Conservation (phyloP, 2,797 vertebrate genomes). For the Diplodus puntazzo region DNA sequence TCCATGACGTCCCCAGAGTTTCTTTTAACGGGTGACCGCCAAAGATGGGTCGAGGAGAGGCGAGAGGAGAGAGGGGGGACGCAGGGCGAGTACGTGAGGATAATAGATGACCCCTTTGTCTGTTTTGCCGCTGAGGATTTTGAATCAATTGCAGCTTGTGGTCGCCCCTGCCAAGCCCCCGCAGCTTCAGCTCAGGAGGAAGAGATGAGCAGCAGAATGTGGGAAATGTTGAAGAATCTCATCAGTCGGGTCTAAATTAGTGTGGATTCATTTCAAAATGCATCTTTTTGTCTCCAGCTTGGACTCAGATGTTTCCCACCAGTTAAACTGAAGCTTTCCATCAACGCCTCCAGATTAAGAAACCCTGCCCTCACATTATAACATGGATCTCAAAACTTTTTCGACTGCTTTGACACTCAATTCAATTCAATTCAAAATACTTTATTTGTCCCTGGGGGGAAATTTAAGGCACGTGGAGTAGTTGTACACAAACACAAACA, state of each 20-base stretch:
- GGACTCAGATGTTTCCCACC: neutral
- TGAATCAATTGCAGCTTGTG: constrained; percentile 71
- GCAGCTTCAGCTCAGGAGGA: constrained; percentile 35
- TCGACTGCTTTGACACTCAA: neutral
- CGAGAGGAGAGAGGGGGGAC: constrained; percentile 11
- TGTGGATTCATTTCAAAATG: constrained; percentile 7
- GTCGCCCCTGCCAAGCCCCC: constrained; percentile 26
- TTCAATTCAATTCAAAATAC: no score
- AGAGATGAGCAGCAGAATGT: constrained; percentile 14
- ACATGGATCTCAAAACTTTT: neutral
- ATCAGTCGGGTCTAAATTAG: neutral
- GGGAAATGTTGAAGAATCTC: constrained; percentile 26
- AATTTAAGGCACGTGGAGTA: no score
- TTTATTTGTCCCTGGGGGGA: no score
- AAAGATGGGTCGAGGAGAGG: constrained; percentile 71
- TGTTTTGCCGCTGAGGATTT: constrained; percentile 69
- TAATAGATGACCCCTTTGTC: constrained; percentile 79
- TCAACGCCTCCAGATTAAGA: neutral
- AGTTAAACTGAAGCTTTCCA: neutral
- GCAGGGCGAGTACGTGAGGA: constrained; percentile 50
- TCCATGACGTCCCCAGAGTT: constrained; percentile 71
- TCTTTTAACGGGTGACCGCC: constrained; percentile 72
- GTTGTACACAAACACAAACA: no score
- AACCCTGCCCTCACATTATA: neutral
- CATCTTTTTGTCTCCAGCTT: constrained; percentile 11